A percentile compares a stretch with the other conserved stretches of the same genome.
These are phyloP conservation scores for Troglohyphantes excavatus DNA, from an alignment of 2,888 invertebrate genomes.

Conservation along the genomic window DNA sequence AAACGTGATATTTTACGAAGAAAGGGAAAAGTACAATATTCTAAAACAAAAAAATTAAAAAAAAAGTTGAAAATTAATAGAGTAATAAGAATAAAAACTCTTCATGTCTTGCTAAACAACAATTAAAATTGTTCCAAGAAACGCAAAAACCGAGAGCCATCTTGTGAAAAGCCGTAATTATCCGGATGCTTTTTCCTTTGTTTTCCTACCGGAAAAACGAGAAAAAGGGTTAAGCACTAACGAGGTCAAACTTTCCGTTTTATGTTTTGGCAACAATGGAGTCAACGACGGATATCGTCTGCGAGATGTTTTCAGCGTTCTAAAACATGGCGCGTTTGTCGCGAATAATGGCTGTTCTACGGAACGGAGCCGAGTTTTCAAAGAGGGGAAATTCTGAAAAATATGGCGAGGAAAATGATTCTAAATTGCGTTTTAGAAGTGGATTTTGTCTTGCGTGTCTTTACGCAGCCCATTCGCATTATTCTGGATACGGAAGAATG, in stretches of 20 bases:
- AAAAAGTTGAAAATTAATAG: not conserved
- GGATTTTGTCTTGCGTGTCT: not conserved
- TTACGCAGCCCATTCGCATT: not conserved
- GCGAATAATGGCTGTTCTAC: not conserved
- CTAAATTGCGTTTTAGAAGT: not conserved
- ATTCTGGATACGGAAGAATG: not conserved
- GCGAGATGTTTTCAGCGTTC: not conserved
- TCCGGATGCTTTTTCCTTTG: not conserved
- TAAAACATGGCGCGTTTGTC: not conserved
- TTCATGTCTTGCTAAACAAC: not conserved
- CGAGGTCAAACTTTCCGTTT: slow-evolving; percentile 59
- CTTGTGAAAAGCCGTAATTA: not conserved
- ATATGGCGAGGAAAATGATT: not conserved
- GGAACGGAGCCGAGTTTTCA: not conserved
- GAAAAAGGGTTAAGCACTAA: slow-evolving; percentile 44
- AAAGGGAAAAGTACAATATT: not conserved
- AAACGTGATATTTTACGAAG: too few relatives aligned
- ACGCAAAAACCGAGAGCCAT: not conserved
- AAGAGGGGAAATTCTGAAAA: not conserved
- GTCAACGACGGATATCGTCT: slow-evolving; percentile 49
- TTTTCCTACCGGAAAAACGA: slow-evolving; percentile 19
- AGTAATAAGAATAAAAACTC: not conserved
- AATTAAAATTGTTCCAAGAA: not conserved
- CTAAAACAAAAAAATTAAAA: not conserved
- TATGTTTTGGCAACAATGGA: slow-evolving; percentile 59